Evolutionary conservation across 2,113 vertebrate species (phyloP).

Genomic region (Phylloscopus whistleri): DNA sequence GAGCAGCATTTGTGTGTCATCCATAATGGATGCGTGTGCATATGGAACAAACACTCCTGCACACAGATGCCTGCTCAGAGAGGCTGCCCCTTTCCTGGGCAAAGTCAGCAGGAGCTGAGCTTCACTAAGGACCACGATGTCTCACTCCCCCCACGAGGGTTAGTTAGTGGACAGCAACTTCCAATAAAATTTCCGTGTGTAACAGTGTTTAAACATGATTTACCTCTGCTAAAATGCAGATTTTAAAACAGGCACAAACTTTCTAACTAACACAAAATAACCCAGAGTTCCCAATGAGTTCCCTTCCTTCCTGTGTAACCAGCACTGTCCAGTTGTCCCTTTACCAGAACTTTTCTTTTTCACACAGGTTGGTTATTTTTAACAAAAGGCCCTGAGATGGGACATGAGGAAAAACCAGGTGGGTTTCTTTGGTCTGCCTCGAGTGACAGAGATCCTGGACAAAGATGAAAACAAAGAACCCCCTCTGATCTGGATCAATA

Average conservation of each 20-base stretch:
- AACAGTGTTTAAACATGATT: neutral
- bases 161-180: neutral
- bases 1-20: neutral
- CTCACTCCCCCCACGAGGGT: fast-evolving
- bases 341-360: neutral
- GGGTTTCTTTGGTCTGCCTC: neutral
- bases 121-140: fast-evolving
- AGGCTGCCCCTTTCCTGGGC: neutral
- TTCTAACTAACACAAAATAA: neutral
- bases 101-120: neutral
- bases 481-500: neutral
- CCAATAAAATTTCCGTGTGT: fast-evolving
- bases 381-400: neutral
- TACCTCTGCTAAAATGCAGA: neutral
- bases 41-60: neutral
- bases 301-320: neutral
- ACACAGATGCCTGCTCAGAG: neutral
- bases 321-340: neutral
- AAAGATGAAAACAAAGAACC: neutral
- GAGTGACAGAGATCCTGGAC: neutral
- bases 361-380: neutral
- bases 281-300: neutral
- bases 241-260: neutral
- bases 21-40: slow-evolving; percentile 6
- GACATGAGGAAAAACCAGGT: neutral